phyloP scores from a whole-genome alignment of 2,888 invertebrate species.

The Heliconius sara region DNA sequence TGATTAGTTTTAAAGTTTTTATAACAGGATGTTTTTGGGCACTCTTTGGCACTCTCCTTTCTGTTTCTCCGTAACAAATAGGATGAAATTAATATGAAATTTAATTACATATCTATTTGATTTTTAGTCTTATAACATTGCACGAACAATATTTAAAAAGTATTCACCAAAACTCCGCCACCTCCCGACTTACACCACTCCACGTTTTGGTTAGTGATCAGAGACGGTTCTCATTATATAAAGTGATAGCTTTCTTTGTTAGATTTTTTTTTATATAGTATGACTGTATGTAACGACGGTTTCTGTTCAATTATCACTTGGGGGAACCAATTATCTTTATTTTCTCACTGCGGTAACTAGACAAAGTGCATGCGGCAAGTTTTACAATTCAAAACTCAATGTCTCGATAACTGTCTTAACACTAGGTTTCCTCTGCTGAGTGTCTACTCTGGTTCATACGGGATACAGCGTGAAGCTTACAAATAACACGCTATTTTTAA shows the following conservation, averaged over 20 bases:
- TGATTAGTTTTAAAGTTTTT: no score
- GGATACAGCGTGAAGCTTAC: no score
- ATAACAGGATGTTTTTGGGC: no score
- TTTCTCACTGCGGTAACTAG: no score
- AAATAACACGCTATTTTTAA: no score
- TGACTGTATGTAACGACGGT: background rate
- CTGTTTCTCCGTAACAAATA: no score
- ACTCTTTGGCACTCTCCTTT: no score
- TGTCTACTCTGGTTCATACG: no score
- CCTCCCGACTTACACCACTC: background rate
- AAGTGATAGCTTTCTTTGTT: conserved; percentile 3
- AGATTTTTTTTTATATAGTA: background rate
- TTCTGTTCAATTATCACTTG: background rate
- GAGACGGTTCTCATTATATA: background rate
- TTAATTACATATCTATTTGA: no score
- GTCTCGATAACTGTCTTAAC: background rate
- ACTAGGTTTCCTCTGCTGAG: background rate
- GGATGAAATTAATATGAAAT: no score
- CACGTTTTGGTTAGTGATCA: background rate
- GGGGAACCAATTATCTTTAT: background rate
- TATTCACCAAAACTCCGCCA: background rate
- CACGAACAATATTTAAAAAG: background rate
- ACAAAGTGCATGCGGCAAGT: no score
- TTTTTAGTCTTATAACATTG: no score
- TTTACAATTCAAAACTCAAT: background rate